Evolutionary conservation across 1,140 invertebrate genomes (phyloP).

Genomic region (Eriosoma lanigerum): DNA sequence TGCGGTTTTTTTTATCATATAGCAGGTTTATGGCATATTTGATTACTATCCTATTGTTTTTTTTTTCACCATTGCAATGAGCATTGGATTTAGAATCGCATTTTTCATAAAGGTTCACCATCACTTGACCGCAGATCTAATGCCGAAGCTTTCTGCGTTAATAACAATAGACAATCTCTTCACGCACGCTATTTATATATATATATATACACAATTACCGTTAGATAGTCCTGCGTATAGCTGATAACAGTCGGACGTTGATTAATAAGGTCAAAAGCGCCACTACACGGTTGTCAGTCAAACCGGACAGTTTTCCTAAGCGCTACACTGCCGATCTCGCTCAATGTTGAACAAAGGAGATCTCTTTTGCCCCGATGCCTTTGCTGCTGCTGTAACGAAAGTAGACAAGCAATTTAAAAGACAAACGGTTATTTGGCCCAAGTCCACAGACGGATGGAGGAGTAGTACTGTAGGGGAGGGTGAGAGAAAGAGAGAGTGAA

Average conservation of each 20-base stretch:
- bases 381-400: constrained; percentile 17
- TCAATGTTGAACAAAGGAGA: constrained; percentile 23
- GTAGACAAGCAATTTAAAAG: constrained; percentile 51
- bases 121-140: not conserved
- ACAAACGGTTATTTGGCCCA: constrained; percentile 48
- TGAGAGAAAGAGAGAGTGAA: constrained; percentile 57
- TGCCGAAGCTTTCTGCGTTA: not conserved
- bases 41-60: not conserved
- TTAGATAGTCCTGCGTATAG: not conserved
- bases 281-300: constrained; percentile 35
- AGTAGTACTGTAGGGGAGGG: not conserved
- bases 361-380: constrained; percentile 7
- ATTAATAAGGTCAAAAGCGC: constrained; percentile 43
- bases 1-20: too few relatives aligned
- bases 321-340: not conserved
- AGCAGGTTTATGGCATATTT: too few relatives aligned
- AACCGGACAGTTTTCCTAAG: constrained; percentile 12
- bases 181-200: not conserved
- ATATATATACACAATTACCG: not conserved
- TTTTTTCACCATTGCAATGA: not conserved
- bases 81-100: not conserved
- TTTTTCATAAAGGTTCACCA: constrained; percentile 3
- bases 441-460: constrained; percentile 1
- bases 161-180: not conserved
- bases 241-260: constrained; percentile 43